Conservation (phyloP, 1,140 invertebrate species). For the Drosophila nebulosa region DNA sequence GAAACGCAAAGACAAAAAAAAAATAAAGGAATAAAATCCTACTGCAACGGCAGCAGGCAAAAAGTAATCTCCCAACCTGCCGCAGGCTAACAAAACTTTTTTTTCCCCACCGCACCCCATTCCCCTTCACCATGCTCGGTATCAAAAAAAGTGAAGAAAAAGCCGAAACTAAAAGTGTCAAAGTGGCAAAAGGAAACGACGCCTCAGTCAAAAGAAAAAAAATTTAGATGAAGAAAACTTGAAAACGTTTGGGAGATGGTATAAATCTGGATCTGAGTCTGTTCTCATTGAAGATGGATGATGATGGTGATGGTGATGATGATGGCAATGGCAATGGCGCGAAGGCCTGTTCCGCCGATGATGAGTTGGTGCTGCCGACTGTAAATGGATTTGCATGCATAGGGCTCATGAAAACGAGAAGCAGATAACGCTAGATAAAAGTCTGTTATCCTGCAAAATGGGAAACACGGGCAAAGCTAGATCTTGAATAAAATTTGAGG, state of each 20-base stretch:
- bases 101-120: neutral
- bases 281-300: slow-evolving; percentile 30
- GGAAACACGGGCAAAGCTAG: neutral
- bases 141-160: slow-evolving; percentile 11
- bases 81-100: slow-evolving; percentile 67
- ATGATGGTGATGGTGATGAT: slow-evolving; percentile 3
- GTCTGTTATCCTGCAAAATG: neutral
- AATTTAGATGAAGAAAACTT: slow-evolving; percentile 5
- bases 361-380: slow-evolving; percentile 8
- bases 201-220: neutral
- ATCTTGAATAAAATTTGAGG: neutral
- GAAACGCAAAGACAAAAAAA: neutral
- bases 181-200: slow-evolving; percentile 57
- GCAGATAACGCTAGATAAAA: neutral
- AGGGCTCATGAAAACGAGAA: slow-evolving; percentile 2
- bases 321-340: neutral
- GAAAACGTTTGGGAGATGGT: slow-evolving; percentile 36
- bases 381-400: slow-evolving; percentile 8
- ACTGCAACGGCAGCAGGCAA: slow-evolving; percentile 33
- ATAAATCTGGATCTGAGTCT: slow-evolving; percentile 44
- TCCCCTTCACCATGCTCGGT: neutral
- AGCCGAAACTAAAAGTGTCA: slow-evolving; percentile 69
- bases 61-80: slow-evolving; percentile 70
- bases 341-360: neutral
- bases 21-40: neutral